Conservation (phyloP, 2,113 vertebrate genomes). For the Monopterus albus region DNA sequence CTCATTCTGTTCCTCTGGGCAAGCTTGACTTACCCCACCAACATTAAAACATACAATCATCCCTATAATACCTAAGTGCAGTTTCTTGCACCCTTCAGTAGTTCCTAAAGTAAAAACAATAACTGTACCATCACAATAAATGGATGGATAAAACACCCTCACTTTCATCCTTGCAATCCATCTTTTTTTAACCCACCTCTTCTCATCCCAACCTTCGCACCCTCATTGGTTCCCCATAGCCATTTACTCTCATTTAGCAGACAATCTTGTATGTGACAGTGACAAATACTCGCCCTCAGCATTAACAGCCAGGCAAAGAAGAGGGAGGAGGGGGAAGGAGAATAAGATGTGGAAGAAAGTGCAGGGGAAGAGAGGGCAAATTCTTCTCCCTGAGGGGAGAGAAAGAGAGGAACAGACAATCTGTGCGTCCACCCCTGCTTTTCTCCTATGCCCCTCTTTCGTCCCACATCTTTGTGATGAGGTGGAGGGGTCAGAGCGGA, state of each 20-base stretch:
- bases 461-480: constrained; percentile 46
- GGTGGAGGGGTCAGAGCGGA: constrained; percentile 52
- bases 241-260: constrained; percentile 55
- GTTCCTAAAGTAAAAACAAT: constrained; percentile 69
- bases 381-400: constrained; percentile 44
- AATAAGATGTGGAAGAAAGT: constrained; percentile 36
- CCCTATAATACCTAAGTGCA: constrained; percentile 62
- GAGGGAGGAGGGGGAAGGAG: background rate
- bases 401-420: constrained; percentile 19
- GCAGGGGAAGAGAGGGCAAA: constrained; percentile 19
- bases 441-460: constrained; percentile 22
- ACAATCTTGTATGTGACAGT: constrained; percentile 64
- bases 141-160: constrained; percentile 61
- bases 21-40: constrained; percentile 27
- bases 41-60: constrained; percentile 46
- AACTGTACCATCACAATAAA: constrained; percentile 68
- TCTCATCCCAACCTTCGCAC: constrained; percentile 18
- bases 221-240: constrained; percentile 24
- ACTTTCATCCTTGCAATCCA: constrained; percentile 35
- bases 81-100: constrained; percentile 56
- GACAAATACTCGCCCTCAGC: constrained; percentile 58
- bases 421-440: constrained; percentile 25
- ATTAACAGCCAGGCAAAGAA: constrained; percentile 56
- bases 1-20: constrained; percentile 42
- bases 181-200: constrained; percentile 28